Percentiles rank a stretch among this genome's conserved stretches.
Evolutionary conservation across 2,888 invertebrate species (phyloP).

Genomic region (Drosophila mulleri): DNA sequence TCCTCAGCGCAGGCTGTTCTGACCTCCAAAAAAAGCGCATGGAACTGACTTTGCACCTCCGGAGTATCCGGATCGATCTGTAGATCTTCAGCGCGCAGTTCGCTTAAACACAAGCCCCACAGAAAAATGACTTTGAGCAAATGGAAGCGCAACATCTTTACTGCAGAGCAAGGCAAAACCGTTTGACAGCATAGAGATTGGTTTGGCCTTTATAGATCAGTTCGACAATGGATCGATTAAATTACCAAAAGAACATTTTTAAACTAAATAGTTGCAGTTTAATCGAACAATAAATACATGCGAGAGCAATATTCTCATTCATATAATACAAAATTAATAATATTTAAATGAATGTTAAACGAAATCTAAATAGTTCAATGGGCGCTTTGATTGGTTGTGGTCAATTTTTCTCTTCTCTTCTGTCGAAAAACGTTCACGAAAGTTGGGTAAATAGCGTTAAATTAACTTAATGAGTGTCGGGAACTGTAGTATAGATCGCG

Average conservation of each 20-base stretch:
- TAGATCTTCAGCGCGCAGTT: constrained; percentile 33
- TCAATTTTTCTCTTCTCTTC: neutral
- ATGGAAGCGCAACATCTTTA: constrained; percentile 34
- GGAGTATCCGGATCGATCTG: constrained; percentile 43
- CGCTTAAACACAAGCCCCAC: neutral
- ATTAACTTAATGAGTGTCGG: constrained; percentile 57
- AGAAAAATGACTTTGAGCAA: constrained; percentile 15
- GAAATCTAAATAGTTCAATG: constrained; percentile 56
- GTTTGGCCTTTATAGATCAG: constrained; percentile 26
- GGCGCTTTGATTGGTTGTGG: constrained; percentile 7
- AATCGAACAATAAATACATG: constrained; percentile 80
- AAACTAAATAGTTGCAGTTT: constrained; percentile 75
- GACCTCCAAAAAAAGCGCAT: constrained; percentile 39
- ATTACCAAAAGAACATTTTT: constrained; percentile 19
- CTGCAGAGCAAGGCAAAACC: neutral
- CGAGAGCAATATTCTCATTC: constrained; percentile 67
- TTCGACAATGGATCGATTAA: constrained; percentile 14
- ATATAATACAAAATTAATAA: constrained; percentile 59
- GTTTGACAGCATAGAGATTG: neutral
- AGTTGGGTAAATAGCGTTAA: constrained; percentile 57
- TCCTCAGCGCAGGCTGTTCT: constrained; percentile 54
- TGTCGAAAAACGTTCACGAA: constrained; percentile 38
- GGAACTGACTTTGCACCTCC: constrained; percentile 47
- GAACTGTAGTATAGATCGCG: constrained; percentile 56
- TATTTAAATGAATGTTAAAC: constrained; percentile 56